phyloP scores from a whole-genome alignment of 2,797 vertebrate species.

The Scyliorhinus canicula region DNA sequence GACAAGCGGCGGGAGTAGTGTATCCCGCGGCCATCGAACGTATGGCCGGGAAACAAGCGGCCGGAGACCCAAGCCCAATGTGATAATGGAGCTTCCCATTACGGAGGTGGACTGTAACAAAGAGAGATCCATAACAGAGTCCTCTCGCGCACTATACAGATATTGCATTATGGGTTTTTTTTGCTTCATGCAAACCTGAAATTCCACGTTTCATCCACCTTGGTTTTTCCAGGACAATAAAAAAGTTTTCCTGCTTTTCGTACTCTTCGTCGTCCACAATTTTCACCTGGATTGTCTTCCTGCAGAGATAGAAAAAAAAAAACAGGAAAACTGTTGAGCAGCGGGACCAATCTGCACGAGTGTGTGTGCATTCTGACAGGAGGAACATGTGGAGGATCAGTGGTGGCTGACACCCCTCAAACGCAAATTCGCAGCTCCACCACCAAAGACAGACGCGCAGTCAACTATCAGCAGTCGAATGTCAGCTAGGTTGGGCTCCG shows the following conservation, averaged over 20 bases:
- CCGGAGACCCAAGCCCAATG: too few relatives aligned
- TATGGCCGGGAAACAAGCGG: too few relatives aligned
- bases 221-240: slow-evolving; percentile 79
- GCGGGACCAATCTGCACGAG: neutral
- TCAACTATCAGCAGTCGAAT: neutral
- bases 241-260: slow-evolving; percentile 89
- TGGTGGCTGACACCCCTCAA: too few relatives aligned
- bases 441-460: neutral
- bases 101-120: neutral
- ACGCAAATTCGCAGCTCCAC: neutral
- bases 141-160: neutral
- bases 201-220: slow-evolving; percentile 83
- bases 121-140: neutral
- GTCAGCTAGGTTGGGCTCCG: neutral
- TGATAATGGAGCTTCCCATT: neutral
- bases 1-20: too few relatives aligned
- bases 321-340: neutral
- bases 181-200: slow-evolving; percentile 60
- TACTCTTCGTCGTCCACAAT: slow-evolving; percentile 84
- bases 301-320: slow-evolving; percentile 48
- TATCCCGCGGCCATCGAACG: too few relatives aligned
- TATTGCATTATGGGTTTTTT: neutral
- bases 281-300: slow-evolving; percentile 74
- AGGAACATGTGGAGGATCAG: neutral
- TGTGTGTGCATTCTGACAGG: neutral